Percentiles rank a stretch among this genome's conserved stretches.
These are phyloP conservation scores for Liolophura sinensis DNA, from an alignment of 1,140 invertebrate genomes.

Conservation along the genomic window DNA sequence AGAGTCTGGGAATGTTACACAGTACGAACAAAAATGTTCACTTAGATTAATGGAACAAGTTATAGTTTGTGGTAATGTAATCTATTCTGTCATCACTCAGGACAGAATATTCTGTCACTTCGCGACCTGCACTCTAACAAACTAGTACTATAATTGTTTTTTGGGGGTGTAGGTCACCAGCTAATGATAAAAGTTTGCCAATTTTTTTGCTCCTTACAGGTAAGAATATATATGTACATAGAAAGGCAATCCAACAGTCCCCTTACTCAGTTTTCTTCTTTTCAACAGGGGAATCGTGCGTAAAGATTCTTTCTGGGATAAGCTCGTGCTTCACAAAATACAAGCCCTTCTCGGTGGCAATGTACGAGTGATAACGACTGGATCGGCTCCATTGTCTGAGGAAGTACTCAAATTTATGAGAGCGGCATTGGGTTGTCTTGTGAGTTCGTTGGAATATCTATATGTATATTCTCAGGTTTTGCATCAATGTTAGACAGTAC, in stretches of 20 bases:
- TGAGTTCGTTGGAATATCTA: conserved; percentile 58
- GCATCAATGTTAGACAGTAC: not conserved
- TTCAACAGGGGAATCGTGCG: conserved; percentile 31
- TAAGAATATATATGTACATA: not conserved
- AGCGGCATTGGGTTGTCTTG: conserved; percentile 87
- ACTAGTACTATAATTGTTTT: no score
- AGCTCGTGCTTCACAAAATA: conserved; percentile 85
- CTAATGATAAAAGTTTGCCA: not conserved
- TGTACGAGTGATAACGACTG: conserved; percentile 87
- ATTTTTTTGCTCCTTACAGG: not conserved
- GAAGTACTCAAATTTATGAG: conserved; percentile 92
- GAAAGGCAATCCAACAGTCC: not conserved
- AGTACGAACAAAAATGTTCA: not conserved
- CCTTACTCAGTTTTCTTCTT: not conserved
- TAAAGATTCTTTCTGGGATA: conserved; percentile 63
- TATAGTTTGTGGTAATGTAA: no score
- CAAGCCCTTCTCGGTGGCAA: conserved; percentile 86
- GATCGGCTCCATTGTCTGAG: conserved; percentile 87
- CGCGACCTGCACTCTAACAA: no score
- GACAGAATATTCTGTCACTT: not conserved
- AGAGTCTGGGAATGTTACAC: not conserved
- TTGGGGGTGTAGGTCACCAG: not conserved
- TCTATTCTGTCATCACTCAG: no score
- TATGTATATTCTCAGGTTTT: not conserved
- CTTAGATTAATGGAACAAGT: no score